Evolutionary conservation across 1,140 invertebrate genomes (phyloP).

Genomic region (Micrasema longulum): DNA sequence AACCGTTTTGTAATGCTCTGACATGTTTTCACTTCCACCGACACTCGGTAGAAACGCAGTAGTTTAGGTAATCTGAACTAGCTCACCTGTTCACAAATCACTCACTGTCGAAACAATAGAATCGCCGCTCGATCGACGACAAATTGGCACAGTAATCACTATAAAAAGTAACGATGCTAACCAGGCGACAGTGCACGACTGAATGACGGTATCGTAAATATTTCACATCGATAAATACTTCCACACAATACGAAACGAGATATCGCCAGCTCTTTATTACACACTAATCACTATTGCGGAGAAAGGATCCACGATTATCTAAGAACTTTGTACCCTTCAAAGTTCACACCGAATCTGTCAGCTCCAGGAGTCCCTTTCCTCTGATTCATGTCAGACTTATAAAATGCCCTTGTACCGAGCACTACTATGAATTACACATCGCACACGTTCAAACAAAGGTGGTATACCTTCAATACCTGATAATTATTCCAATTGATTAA

Average conservation of each 20-base stretch:
- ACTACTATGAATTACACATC: too few species aligned
- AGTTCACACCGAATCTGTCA: slow-evolving; percentile 11
- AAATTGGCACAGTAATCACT: slow-evolving; percentile 27
- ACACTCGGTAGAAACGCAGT: too few species aligned
- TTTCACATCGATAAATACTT: slow-evolving; percentile 29
- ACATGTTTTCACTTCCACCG: too few species aligned
- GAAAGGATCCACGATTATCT: slow-evolving; percentile 15
- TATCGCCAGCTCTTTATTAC: not conserved
- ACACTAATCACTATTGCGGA: slow-evolving; percentile 15
- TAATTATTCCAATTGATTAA: too few species aligned
- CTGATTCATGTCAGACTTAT: not conserved
- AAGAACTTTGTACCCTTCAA: slow-evolving; percentile 13
- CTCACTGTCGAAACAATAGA: not conserved
- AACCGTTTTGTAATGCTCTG: too few species aligned
- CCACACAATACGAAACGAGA: slow-evolving; percentile 21
- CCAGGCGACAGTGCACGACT: slow-evolving; percentile 35
- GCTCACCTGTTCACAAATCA: slow-evolving; percentile 18
- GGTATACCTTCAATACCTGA: too few species aligned
- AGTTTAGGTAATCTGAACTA: not conserved
- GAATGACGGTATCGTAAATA: slow-evolving; percentile 46
- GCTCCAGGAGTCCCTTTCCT: not conserved
- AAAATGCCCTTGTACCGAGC: too few species aligned
- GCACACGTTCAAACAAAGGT: too few species aligned
- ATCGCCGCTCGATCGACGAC: not conserved
- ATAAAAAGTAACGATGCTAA: slow-evolving; percentile 8